Evolutionary conservation across 2,888 invertebrate species (phyloP), one percentile per base, ranked within the genome.

Genomic region (Tetheella fluctuosa): DNA sequence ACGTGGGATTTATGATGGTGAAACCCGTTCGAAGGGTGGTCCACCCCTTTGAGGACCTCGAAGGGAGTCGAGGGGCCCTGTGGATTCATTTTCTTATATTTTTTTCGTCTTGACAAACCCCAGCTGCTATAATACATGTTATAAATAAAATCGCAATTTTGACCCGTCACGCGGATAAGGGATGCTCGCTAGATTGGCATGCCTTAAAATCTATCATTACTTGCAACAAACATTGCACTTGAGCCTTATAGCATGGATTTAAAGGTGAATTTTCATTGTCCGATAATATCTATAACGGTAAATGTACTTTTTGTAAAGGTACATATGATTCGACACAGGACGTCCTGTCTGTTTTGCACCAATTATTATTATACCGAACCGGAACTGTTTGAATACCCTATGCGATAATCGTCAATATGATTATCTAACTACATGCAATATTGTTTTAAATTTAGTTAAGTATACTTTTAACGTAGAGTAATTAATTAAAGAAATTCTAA

Each of bases 61-160:
- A 77, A 78, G 80, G 77, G 80, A 78, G 77, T 65, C 78, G 79
- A 83, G 82, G 89, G 89, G 86, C 78, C 81, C 81, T 74, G 67
- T 65, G 79, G 78, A 84, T 79, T 84, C 85, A 84, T 86, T 90
- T 91, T 90, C 90, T 91, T 91, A 87, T 73, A 79, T 87, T 90
- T 90, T 42, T 91, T 89, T 80, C 86, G 79, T 86, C 90, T 90
- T 91, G 88, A 89, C 90, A 89, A 87, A 84, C 91, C 91, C 92
- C 92, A 92, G 91, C 91, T 92, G 92, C 83, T 86, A 81, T 86
- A 86, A 83, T 84, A 86, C 85, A 90, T 88, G 91, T 90, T 90
- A 90, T 91, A 91, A 92, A 93, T 92, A 92, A 91, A 90, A 91
- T 92, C 85, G 91, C 91, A 87, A 91, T 91, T 92, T 87, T 90